phyloP scores from a whole-genome alignment of 92 coral and sea anemone species.

The Montipora capitata region DNA sequence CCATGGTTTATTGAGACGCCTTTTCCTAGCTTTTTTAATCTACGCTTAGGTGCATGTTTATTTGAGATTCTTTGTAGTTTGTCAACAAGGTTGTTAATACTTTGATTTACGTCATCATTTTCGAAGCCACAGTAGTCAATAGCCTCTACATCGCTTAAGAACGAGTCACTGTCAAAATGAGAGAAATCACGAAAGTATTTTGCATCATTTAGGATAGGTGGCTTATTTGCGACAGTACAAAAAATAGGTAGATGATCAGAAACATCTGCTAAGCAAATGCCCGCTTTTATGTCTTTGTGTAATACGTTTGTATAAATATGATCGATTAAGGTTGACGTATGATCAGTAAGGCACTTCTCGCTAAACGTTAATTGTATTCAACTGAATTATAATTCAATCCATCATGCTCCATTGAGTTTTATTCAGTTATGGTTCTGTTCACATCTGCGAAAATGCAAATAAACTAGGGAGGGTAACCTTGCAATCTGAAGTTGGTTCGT shows the following conservation, averaged over 20 bases:
- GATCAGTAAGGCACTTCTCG: conserved; percentile 39
- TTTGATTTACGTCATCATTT: conserved; percentile 39
- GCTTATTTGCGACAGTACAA: conserved; percentile 67
- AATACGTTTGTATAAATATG: conserved; percentile 75
- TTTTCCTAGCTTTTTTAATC: conserved; percentile 35
- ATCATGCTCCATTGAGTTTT: too few relatives aligned
- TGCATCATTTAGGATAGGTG: conserved; percentile 24
- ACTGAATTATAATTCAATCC: too few relatives aligned
- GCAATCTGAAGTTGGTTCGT: too few relatives aligned
- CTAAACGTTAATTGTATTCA: too few relatives aligned
- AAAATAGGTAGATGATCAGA: conserved; percentile 73
- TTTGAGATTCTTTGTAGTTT: conserved; percentile 34
- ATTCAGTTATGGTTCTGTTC: too few relatives aligned
- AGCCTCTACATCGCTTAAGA: conserved; percentile 56
- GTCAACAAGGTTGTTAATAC: conserved; percentile 50
- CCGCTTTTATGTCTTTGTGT: conserved; percentile 67
- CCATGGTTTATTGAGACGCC: not conserved
- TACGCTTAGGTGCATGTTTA: conserved; percentile 63
- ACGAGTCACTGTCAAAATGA: conserved; percentile 59
- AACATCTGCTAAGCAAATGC: conserved; percentile 75
- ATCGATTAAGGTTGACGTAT: conserved; percentile 65
- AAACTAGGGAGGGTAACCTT: too few relatives aligned
- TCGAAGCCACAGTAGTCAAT: conserved; percentile 54
- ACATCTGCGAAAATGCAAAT: too few relatives aligned
- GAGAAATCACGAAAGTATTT: conserved; percentile 75